These are phyloP conservation scores for Cliona cf. orientalis DNA, from an alignment of 37 sponge, comb jelly and placozoan genomes.

Conservation along the genomic window DNA sequence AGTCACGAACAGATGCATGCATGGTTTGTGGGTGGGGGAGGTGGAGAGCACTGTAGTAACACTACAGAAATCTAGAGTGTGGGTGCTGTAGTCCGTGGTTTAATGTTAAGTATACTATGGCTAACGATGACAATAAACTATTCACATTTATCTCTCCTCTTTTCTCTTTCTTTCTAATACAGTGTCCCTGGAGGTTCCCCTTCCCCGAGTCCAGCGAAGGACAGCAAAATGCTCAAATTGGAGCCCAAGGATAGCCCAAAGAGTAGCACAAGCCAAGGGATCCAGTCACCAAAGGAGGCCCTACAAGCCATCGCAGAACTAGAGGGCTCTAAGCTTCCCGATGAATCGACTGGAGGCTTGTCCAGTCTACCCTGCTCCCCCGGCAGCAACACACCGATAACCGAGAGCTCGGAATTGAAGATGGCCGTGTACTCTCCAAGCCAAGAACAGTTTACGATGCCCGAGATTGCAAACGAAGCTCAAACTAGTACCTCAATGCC, in stretches of 20 bases:
- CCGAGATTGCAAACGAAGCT: slow-evolving; percentile 42
- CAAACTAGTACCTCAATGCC: slow-evolving; percentile 28
- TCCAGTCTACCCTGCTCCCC: slow-evolving; percentile 33
- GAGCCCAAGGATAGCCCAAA: not conserved
- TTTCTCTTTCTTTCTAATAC: not conserved
- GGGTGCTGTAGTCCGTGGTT: too few species aligned
- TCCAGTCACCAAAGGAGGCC: slow-evolving; percentile 51
- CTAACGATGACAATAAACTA: too few species aligned
- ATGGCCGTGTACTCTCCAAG: slow-evolving; percentile 46
- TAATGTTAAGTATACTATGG: too few species aligned
- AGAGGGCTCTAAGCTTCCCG: slow-evolving; percentile 12
- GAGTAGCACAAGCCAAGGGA: not conserved
- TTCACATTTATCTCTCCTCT: not conserved
- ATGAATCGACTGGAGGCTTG: not conserved
- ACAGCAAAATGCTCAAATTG: slow-evolving; percentile 10
- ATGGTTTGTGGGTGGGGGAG: too few species aligned
- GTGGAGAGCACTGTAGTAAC: too few species aligned
- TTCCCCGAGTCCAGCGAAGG: not conserved
- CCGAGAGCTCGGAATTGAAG: slow-evolving; percentile 16
- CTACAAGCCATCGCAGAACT: not conserved
- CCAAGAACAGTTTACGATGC: slow-evolving; percentile 23
- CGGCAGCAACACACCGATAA: not conserved
- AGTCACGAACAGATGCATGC: too few species aligned
- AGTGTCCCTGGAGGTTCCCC: not conserved
- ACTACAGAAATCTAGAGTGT: too few species aligned